phyloP scores from a whole-genome alignment of 2,888 invertebrate species.

The Netelia inedita region DNA sequence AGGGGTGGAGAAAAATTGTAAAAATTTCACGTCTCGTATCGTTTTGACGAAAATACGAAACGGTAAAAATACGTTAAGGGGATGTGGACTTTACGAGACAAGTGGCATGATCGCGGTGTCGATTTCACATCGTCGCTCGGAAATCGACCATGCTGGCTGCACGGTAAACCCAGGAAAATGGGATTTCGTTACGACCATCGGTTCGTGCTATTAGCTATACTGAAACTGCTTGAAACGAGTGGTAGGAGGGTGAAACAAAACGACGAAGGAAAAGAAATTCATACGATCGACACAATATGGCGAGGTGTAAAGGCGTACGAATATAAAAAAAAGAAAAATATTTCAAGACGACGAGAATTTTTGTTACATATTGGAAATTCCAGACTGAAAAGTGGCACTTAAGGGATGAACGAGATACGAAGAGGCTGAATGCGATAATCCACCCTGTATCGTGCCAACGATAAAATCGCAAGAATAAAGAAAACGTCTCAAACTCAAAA shows the following conservation, averaged over 20 bases:
- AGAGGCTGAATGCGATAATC: conserved; percentile 5
- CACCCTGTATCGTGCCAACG: too few species aligned
- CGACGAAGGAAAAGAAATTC: neutral
- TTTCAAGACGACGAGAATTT: too few species aligned
- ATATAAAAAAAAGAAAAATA: neutral
- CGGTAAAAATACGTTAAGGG: neutral
- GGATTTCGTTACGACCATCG: conserved; percentile 8
- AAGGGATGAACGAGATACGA: neutral
- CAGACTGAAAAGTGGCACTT: too few species aligned
- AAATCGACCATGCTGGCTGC: too few species aligned
- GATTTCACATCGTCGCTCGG: neutral
- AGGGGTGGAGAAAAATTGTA: neutral
- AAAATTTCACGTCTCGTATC: neutral
- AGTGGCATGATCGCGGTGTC: neutral
- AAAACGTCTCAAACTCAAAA: too few species aligned
- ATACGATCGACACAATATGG: neutral
- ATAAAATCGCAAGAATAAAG: too few species aligned
- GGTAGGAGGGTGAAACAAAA: neutral
- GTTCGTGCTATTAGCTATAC: neutral
- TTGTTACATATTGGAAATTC: too few species aligned
- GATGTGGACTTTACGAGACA: neutral
- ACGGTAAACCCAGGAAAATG: conserved; percentile 13
- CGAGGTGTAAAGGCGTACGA: neutral
- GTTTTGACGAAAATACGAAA: neutral
- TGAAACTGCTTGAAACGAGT: neutral